These are phyloP conservation scores for Pseudocheirus occidentalis DNA, from an alignment of 2,797 vertebrate species.

Conservation along the genomic window DNA sequence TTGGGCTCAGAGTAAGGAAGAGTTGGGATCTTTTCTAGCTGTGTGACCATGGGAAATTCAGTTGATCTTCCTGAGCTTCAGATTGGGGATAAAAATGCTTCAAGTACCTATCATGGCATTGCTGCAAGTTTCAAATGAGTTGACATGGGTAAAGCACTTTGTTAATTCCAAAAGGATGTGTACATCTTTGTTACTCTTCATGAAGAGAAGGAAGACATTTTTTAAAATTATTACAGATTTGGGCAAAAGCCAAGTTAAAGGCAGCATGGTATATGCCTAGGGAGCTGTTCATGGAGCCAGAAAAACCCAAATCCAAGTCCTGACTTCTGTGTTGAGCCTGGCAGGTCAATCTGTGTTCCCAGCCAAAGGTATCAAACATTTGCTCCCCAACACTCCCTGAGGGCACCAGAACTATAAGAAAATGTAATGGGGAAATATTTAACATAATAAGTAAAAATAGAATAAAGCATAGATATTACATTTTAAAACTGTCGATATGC, in stretches of 20 bases:
- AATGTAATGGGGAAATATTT: not conserved
- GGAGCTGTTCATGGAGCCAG: not conserved
- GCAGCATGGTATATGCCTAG: not conserved
- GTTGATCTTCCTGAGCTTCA: not conserved
- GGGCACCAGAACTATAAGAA: not conserved
- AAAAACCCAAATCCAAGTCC: not conserved
- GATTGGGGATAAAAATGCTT: not conserved
- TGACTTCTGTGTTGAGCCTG: not conserved
- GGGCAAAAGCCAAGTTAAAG: not conserved
- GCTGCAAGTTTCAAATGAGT: slow-evolving; percentile 25
- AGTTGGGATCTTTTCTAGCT: not conserved
- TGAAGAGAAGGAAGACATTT: not conserved
- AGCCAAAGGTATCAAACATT: not conserved
- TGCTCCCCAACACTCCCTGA: not conserved
- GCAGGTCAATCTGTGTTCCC: not conserved
- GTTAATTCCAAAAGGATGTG: not conserved
- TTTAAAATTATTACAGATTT: not conserved
- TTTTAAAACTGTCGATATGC: not conserved
- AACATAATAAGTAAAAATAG: not conserved
- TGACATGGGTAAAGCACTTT: not conserved
- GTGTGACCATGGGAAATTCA: not conserved
- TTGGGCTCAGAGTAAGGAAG: not conserved
- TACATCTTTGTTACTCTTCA: not conserved
- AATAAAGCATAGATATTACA: not conserved
- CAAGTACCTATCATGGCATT: not conserved